phyloP scores from a whole-genome alignment of 2,797 vertebrate genomes.

The Onychomys leucogaster region DNA sequence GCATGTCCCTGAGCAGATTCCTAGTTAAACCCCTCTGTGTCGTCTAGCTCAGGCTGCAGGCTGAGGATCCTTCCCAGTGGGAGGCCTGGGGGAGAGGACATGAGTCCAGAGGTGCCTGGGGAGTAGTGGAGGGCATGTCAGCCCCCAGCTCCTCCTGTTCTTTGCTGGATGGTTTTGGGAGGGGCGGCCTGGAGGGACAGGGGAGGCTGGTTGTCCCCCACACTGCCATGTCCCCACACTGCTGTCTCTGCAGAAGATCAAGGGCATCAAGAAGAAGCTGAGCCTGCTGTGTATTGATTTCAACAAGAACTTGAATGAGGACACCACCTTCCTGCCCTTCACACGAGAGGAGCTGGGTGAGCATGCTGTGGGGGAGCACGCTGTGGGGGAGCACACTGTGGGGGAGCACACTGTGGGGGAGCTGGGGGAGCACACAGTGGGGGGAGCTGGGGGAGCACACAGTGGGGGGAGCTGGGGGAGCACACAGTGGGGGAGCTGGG shows the following conservation, averaged over 20 bases:
- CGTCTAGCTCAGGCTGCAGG: not conserved
- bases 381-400: too few relatives aligned
- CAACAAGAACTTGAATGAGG: constrained; percentile 98
- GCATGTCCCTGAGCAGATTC: not conserved
- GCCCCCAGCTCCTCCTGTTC: not conserved
- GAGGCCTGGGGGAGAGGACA: not conserved
- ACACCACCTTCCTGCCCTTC: constrained; percentile 94
- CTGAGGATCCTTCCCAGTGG: not conserved
- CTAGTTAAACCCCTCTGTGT: not conserved
- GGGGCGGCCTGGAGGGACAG: not conserved
- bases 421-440: too few relatives aligned
- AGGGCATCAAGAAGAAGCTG: constrained; percentile 96
- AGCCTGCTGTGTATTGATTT: constrained; percentile 97
- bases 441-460: too few relatives aligned
- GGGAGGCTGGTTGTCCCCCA: not conserved
- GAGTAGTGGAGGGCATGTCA: not conserved
- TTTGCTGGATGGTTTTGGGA: not conserved
- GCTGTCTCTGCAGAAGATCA: constrained; percentile 92
- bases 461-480: too few relatives aligned
- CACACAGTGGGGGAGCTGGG: constrained; percentile 90
- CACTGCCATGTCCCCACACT: not conserved
- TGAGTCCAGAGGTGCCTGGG: not conserved
- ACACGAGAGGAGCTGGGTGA: constrained; percentile 94
- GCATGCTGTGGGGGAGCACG: not conserved
- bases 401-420: too few relatives aligned